Evolutionary conservation across 1,140 invertebrate species (phyloP), one percentile per base, ranked within the genome.

Genomic region (Araneus ventricosus): DNA sequence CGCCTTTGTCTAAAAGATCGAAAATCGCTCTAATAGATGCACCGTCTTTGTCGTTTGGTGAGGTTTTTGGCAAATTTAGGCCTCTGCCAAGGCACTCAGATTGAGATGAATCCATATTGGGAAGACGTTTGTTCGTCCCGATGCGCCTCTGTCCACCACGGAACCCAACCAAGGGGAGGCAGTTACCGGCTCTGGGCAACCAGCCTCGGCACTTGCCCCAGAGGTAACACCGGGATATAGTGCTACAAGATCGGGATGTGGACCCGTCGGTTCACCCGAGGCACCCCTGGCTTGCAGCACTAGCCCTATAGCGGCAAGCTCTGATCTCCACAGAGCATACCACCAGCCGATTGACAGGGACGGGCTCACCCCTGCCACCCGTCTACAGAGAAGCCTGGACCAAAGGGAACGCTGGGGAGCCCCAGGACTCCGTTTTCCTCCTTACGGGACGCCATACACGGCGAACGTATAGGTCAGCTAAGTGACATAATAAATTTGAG

Each of bases 391-490:
- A 52, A 52, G 45, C 45, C 45, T 52, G 45, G 45, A 52, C 45
- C 45, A 17, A 52, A 52, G 45, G 14, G 45, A 8, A 52, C 45
- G 45, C 45, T 14, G 10, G 17, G 59, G 20, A 61, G 5, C 70
- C 70, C 17, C 70, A 75, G 70, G 70, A 75, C 27, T 34, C 70
- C 70, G 34, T n/a, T 75, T 75, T 75, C 70, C 70, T 75, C n/a
- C 70, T 75, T 34, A 75, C 70, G 70, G 70, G 70, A 37, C 30
- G 27, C 70, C 70, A 75, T 30, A 75, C 70, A 75, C 34, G 70
- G 70, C 70, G 10, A 75, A 75, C 70, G 14, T 37, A 30, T 30
- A 27, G 70, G 45, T 52, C 45, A 52, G 45, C 17, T 3, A 2
- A 52, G 45, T 52, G 45, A 52, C 45, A 4, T 17, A 52, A 2